Percentiles rank a stretch among this genome's conserved stretches.
Evolutionary conservation across 2,888 invertebrate species (phyloP).

Genomic region (Zaprionus lineosus): DNA sequence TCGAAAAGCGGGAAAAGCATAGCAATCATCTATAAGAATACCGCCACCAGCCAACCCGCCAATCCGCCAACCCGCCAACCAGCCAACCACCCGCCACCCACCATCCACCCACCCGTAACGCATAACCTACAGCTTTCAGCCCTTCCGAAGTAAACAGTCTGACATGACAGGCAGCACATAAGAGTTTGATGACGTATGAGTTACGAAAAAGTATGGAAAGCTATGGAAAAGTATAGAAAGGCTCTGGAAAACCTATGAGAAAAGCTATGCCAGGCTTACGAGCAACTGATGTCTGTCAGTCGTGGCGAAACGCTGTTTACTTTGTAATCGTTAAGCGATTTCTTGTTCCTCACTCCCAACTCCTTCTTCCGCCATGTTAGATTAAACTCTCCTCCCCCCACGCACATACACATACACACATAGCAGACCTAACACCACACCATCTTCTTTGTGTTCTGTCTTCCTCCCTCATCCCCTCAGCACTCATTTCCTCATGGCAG

Average conservation of each 20-base stretch:
- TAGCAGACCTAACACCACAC: no score
- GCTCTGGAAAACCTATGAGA: neutral
- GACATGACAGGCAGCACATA: slow-evolving; percentile 60
- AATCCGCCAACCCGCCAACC: slow-evolving; percentile 1
- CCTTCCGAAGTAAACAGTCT: slow-evolving; percentile 55
- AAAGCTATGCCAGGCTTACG: neutral
- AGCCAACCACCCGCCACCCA: neutral
- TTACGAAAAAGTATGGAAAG: slow-evolving; percentile 2
- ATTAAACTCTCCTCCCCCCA: neutral
- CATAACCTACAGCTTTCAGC: slow-evolving; percentile 3
- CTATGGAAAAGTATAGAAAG: neutral
- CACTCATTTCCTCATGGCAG: neutral
- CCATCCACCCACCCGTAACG: neutral
- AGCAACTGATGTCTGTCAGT: slow-evolving; percentile 13
- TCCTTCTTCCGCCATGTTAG: neutral
- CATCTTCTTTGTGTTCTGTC: neutral
- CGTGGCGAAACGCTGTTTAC: slow-evolving; percentile 33
- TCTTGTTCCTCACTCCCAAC: slow-evolving; percentile 25
- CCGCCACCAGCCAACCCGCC: no score
- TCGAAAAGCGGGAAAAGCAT: slow-evolving; percentile 47
- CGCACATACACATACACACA: neutral
- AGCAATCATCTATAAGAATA: no score
- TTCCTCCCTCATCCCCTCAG: neutral
- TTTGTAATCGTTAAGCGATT: slow-evolving; percentile 73
- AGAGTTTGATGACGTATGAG: slow-evolving; percentile 31